Evolutionary conservation across 1,140 invertebrate genomes (phyloP).

Genomic region (Littorina saxatilis): DNA sequence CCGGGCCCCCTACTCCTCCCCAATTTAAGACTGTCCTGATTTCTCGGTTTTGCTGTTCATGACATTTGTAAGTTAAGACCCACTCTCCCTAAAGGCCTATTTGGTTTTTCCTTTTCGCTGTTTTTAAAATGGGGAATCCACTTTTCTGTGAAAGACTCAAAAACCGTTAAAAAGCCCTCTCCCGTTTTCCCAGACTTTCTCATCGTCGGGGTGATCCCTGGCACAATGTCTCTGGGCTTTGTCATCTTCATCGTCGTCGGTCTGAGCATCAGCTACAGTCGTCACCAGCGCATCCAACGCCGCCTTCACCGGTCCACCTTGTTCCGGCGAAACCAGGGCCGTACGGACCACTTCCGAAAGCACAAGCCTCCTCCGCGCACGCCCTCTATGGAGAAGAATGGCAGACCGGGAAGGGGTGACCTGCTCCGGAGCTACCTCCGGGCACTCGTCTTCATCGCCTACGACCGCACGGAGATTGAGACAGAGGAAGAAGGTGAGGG

Average conservation of each 20-base stretch:
- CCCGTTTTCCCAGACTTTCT: background rate
- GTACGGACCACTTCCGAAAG: constrained; percentile 6
- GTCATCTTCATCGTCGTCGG: background rate
- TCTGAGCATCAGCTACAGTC: background rate
- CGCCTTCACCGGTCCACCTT: background rate
- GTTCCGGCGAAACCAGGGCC: background rate
- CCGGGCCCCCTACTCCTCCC: no score
- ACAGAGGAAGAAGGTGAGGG: background rate
- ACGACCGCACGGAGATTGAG: background rate
- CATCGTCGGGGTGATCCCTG: background rate
- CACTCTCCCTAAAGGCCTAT: background rate
- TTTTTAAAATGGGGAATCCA: no score
- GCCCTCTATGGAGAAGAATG: background rate
- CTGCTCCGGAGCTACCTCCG: background rate
- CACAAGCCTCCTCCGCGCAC: background rate
- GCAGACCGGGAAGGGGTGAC: no score
- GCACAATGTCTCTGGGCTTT: background rate
- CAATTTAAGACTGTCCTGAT: no score
- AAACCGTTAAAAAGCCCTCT: no score
- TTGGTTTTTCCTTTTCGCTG: background rate
- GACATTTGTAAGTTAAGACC: no score
- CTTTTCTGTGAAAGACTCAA: no score
- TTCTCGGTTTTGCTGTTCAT: no score
- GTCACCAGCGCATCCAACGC: background rate
- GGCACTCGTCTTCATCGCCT: background rate